A percentile compares a stretch with the other conserved stretches of the same genome.
Conservation (phyloP, 2,888 invertebrate species). For the Axea sp. region DNA sequence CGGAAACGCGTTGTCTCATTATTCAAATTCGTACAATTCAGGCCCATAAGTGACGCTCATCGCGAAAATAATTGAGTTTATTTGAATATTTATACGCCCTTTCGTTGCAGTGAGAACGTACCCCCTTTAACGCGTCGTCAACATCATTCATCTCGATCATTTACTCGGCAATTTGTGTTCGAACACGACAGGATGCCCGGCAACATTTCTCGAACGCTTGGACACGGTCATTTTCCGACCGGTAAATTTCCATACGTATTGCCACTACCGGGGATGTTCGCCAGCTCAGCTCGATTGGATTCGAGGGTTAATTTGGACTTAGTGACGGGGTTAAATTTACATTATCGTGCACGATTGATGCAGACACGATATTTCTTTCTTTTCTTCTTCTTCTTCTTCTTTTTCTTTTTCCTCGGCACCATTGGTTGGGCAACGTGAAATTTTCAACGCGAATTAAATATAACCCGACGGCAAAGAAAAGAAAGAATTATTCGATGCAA, state of each 20-base stretch:
- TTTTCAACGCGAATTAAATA: too few relatives aligned
- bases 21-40: slow-evolving; percentile 5
- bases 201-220: slow-evolving; percentile 64
- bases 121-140: slow-evolving; percentile 24
- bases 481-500: too few relatives aligned
- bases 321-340: slow-evolving; percentile 12
- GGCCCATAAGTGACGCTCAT: slow-evolving; percentile 10
- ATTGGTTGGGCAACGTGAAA: too few relatives aligned
- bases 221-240: slow-evolving; percentile 73
- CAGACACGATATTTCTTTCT: too few relatives aligned
- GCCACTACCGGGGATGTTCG: not conserved
- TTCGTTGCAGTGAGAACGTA: slow-evolving; percentile 26
- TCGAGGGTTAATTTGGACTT: slow-evolving; percentile 29
- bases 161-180: slow-evolving; percentile 59
- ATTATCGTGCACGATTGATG: slow-evolving; percentile 3
- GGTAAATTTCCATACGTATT: slow-evolving; percentile 72
- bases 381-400: too few relatives aligned
- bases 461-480: too few relatives aligned
- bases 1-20: not conserved
- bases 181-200: slow-evolving; percentile 49
- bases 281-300: slow-evolving; percentile 18
- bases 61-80: slow-evolving; percentile 17
- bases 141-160: slow-evolving; percentile 52
- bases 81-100: slow-evolving; percentile 33
- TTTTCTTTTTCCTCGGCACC: too few relatives aligned